A percentile compares a stretch with the other conserved stretches of the same genome.
Evolutionary conservation across 2,113 vertebrate species (phyloP).

Genomic region (Prunella himalayana): DNA sequence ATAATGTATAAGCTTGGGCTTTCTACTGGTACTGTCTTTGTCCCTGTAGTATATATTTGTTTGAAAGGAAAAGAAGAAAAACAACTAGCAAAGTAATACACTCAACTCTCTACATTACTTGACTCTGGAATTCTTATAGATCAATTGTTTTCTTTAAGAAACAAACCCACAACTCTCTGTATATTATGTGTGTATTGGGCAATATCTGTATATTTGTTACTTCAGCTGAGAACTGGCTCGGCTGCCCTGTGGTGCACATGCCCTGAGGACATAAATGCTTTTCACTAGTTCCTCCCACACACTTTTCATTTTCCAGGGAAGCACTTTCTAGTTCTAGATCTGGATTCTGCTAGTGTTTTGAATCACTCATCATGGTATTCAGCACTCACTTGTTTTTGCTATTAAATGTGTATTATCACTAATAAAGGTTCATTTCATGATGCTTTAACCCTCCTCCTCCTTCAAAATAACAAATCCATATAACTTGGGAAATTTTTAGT

Average conservation of each 20-base stretch:
- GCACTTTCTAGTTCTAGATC: neutral
- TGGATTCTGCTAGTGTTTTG: neutral
- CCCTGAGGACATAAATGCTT: slow-evolving; percentile 26
- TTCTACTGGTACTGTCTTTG: neutral
- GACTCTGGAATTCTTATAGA: neutral
- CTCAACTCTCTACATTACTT: neutral
- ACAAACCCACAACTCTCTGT: neutral
- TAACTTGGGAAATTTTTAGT: neutral
- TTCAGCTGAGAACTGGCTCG: neutral
- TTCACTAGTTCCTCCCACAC: neutral
- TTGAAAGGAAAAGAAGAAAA: neutral
- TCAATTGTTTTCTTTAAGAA: neutral
- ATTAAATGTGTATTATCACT: neutral
- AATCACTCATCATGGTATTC: neutral
- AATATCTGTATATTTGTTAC: neutral
- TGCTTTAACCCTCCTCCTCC: neutral
- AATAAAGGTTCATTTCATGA: neutral
- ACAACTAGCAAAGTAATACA: neutral
- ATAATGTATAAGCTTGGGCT: neutral
- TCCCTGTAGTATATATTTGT: neutral
- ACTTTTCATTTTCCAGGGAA: neutral
- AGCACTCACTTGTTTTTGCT: neutral
- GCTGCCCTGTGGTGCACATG: neutral
- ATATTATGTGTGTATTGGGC: rapidly evolving
- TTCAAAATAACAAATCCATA: neutral